Percentiles rank a stretch among this genome's conserved stretches.
Conservation (phyloP, 2,113 vertebrate species). For the Mohoua ochrocephala region DNA sequence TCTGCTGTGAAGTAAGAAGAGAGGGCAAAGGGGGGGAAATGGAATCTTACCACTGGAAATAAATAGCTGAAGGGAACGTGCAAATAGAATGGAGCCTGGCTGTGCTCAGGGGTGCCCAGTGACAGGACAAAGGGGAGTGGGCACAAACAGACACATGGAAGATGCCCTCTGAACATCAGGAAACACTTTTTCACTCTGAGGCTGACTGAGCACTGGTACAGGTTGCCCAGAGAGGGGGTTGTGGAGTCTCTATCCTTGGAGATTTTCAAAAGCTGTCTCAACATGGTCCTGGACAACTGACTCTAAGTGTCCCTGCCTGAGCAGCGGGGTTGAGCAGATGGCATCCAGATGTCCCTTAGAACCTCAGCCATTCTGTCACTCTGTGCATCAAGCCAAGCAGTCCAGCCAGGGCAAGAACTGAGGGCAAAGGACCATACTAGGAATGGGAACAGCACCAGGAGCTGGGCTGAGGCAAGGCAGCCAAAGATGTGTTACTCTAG, state of each 20-base stretch:
- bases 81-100: rapidly evolving
- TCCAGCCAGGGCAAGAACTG: neutral
- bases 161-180: neutral
- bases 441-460: neutral
- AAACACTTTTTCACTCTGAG: neutral
- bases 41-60: rapidly evolving
- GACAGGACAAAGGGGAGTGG: too few relatives aligned
- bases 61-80: rapidly evolving
- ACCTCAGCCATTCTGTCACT: neutral
- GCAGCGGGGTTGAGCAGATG: neutral
- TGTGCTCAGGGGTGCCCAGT: neutral
- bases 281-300: neutral
- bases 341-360: neutral
- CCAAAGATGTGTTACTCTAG: neutral
- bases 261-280: neutral
- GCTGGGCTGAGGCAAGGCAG: neutral
- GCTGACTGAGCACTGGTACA: rapidly evolving
- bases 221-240: neutral
- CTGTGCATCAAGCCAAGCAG: neutral
- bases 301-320: neutral
- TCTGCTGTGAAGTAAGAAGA: neutral
- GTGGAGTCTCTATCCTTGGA: neutral
- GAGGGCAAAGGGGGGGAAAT: rapidly evolving
- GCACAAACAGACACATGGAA: neutral
- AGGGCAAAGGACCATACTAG: neutral